Evolutionary conservation across 2,888 invertebrate species (phyloP).

Genomic region (Eretmocerus hayati): DNA sequence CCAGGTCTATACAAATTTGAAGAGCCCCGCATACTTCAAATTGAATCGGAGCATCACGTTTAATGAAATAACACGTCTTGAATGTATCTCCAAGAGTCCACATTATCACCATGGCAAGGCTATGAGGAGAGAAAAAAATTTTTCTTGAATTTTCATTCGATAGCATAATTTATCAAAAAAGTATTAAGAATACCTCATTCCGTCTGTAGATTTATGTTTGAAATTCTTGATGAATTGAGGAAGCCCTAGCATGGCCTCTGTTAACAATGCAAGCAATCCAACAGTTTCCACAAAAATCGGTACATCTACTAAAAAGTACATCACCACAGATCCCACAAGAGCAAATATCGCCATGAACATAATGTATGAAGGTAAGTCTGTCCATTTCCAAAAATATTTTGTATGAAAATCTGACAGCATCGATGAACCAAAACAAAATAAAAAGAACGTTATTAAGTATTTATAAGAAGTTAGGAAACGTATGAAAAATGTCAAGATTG

Average conservation of each 20-base stretch:
- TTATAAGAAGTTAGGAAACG: no score
- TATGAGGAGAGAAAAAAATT: slow-evolving; percentile 49
- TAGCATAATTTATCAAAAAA: no score
- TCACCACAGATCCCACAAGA: slow-evolving; percentile 71
- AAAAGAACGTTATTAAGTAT: no score
- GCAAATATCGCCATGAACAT: slow-evolving; percentile 89
- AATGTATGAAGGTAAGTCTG: slow-evolving; percentile 93
- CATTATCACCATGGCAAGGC: slow-evolving; percentile 94
- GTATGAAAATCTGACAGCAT: slow-evolving; percentile 80
- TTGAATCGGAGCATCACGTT: slow-evolving; percentile 85
- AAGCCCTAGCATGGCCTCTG: slow-evolving; percentile 92
- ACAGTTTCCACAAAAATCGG: slow-evolving; percentile 83
- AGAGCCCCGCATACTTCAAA: slow-evolving; percentile 92
- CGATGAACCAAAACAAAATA: no score
- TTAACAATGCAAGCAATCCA: slow-evolving; percentile 91
- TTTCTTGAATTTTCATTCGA: no score
- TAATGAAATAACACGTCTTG: slow-evolving; percentile 93
- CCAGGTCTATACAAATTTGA: slow-evolving; percentile 69
- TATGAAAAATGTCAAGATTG: no score
- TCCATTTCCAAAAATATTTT: slow-evolving; percentile 97
- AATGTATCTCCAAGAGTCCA: slow-evolving; percentile 97
- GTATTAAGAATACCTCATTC: slow-evolving; percentile 62
- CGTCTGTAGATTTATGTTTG: slow-evolving; percentile 72
- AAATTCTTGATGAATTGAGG: slow-evolving; percentile 80
- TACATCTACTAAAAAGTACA: slow-evolving; percentile 76